A percentile compares a stretch with the other conserved stretches of the same genome.
These are phyloP conservation scores for Chamaedrilus cognettii DNA, from an alignment of 2,888 invertebrate genomes.

Conservation along the genomic window DNA sequence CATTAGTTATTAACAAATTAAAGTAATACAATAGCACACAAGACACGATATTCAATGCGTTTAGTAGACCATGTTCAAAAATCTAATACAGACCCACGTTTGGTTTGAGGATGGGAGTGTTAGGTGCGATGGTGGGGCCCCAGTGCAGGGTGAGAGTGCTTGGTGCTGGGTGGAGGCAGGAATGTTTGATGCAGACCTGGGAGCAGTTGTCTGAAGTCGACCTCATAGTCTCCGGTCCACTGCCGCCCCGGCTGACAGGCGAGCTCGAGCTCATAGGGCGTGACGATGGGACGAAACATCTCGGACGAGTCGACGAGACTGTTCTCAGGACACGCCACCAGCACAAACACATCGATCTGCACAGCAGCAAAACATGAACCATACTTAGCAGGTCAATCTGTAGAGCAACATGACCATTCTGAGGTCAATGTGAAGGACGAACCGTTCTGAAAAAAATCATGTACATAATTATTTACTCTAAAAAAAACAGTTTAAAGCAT, in stretches of 20 bases:
- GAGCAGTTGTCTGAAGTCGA: conserved; percentile 76
- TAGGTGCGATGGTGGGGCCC: too few relatives aligned
- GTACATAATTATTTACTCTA: background rate
- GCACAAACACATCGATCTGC: conserved; percentile 80
- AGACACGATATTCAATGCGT: too few relatives aligned
- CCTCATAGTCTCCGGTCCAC: conserved; percentile 66
- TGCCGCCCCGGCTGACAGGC: conserved; percentile 64
- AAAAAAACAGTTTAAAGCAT: too few relatives aligned
- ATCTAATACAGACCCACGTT: too few relatives aligned
- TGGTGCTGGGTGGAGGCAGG: too few relatives aligned
- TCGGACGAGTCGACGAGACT: conserved; percentile 78
- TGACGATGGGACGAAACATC: conserved; percentile 86
- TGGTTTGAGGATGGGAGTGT: too few relatives aligned
- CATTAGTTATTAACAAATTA: too few relatives aligned
- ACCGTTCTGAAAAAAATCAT: background rate
- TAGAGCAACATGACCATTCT: background rate
- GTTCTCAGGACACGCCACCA: conserved; percentile 90
- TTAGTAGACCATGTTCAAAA: too few relatives aligned
- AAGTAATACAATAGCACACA: too few relatives aligned
- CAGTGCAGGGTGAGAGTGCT: too few relatives aligned
- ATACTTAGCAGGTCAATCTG: background rate
- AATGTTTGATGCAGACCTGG: conserved; percentile 65
- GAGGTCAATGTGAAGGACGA: background rate
- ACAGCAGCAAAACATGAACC: background rate
- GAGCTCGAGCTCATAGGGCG: conserved; percentile 88